Evolutionary conservation across 2,113 vertebrate genomes (phyloP), one percentile per base, ranked within the genome.

Genomic region (Phasianus colchicus): DNA sequence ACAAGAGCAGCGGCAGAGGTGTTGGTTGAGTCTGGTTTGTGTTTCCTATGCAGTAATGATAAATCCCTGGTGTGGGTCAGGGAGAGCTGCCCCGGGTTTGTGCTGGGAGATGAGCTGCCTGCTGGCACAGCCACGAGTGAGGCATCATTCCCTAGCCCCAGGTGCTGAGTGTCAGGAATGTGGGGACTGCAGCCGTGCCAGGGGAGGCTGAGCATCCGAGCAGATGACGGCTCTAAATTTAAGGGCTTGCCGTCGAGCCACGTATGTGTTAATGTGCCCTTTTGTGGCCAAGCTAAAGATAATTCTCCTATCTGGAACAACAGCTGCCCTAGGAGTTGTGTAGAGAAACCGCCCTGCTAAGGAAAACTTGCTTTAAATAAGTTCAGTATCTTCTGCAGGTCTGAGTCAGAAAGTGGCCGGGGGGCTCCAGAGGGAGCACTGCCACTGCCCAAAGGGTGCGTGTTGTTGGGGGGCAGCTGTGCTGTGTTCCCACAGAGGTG

Each of bases 141-240:
- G 61, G 38, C 61, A 25, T 64, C 38, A 15, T 16, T 17, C 25
- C 25, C n/a, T n/a, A 13, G 57, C 57, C n/a, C 58, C 38, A 42
- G 76, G 92, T 93, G 94, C 13, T 0, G 40, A 95, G 93, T 88
- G 89, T n/a, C 80, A 86, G 91, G 91, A 92, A 89, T 90, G 89
- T 1, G 4, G 80, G 76, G 80, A 18, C 71, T 55, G 76, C 90
- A 63, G 77, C 45, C 55, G 2, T 38, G 15, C 52, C 75, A 40
- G 40, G 73, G 61, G 75, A 47, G 86, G 79, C 55, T 18, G 27
- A 92, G 50, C 1, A 2, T 88, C 65, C 34, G 52, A 57, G 75
- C 92, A 88, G 79, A 64, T 72, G 76, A 75, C 30, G 10, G 75
- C 76, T 93, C 93, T 94, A 91, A 91, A 95, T 93, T 94, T 97